Base-by-base conservation (phyloP, 2,113 vertebrate species). In the Rhabdornis inornatus region DNA sequence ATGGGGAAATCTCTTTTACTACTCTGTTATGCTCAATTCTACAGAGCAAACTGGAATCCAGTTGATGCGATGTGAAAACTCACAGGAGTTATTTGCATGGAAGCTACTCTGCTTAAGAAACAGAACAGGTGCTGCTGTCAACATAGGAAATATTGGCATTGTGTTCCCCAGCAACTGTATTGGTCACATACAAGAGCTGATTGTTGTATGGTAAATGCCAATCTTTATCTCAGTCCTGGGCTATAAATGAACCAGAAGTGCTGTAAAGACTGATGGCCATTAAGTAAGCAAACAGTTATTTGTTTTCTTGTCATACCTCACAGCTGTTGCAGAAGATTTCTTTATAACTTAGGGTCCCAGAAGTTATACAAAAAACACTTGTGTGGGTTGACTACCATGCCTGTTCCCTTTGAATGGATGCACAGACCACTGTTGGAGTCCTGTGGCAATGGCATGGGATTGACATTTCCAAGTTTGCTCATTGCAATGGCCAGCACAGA, bases 111-210 rank as follows among this genome's bases (percentile, higher is more conserved):
- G 60, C 47, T 85, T 92, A 82, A 86, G 63, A 89, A 84, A 87
- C 49, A 92, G 60, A 96, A 87, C 91, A 97, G 91, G 52, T 88
- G 95, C 66, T 86, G 68, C 61, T 89, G 68, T 76, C 83, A 90
- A 83, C 42, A 85, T 2, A 15, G 84, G 96, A 81, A 96, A 94
- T 70, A 94, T 65, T 87, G 93, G 92, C 61, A 87, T 45, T 90
- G 53, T 83, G 94, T 95, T 97, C 95, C 94, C 86, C 94, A 94
- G 95, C 92, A 97, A 97, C 87, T 44, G 80, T 75, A 92, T 78
- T 89, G 80, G 84, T 77, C 9, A 17, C 78, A 78, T 84, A 57
- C 31, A 66, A 90, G 64, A 89, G 57, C 52, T 94, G 85, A 90
- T 55, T 94, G 92, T 96, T 92, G 33, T 75, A 69, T 0, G 2